Evolutionary conservation across 2,888 invertebrate species (phyloP), one percentile per base, ranked within the genome.

Genomic region (Campoplex capitator): DNA sequence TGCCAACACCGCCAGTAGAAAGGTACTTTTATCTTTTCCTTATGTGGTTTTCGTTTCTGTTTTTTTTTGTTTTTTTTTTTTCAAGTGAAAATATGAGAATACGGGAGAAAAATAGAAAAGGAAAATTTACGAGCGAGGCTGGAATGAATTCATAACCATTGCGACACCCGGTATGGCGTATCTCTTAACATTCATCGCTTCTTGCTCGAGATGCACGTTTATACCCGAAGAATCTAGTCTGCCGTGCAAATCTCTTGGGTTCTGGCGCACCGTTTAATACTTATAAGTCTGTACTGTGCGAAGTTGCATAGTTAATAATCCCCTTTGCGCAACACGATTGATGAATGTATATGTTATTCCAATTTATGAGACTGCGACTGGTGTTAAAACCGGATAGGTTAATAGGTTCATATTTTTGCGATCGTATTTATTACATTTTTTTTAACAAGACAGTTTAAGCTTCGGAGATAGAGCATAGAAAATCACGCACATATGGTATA

Each of bases 101-200:
- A 4, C 45, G 32, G n/a, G 13, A 62, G 3, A 16, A 32, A 62
- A 62, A 62, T 62, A 62, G 13, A 2, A 38, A 42, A 67, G 18
- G 18, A n/a, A 8, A 9, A 67, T 67, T 67, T 38, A 38, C n/a
- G 32, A 38, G 11, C 11, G 42, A 75, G 18, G 13, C 62, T 45
- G 58, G 23, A 75, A 56, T 75, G 23, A 58, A 75, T 58, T 75
- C 45, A 56, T 38, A 58, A 75, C 75, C 38, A 75, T 75, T 75
- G 58, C 62, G 75, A 76, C 65, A 65, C 62, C 45, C 68, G 62
- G 35, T 45, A 58, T 16, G 48, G 32, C n/a, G 45, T 48, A 76
- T 62, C 76, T 62, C 62, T 76, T 58, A 62, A 76, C 76, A 76
- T 76, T 76, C 62, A 76, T 76, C 65, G 35, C 32, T 42, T 38